Conservation (phyloP, 2,797 vertebrate genomes). For the Chiroxiphia lanceolata region DNA sequence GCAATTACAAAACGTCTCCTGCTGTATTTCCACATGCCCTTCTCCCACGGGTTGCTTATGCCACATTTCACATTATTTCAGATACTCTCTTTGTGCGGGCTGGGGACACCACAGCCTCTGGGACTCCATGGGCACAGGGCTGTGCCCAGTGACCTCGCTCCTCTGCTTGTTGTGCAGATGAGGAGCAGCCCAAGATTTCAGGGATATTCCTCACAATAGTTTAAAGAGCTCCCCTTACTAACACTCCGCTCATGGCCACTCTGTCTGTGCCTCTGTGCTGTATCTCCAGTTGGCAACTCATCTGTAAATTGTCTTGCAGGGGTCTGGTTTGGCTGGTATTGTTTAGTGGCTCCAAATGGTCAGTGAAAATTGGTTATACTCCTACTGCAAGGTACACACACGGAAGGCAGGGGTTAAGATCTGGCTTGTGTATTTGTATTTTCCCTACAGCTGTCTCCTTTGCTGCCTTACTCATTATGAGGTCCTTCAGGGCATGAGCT, state of each 20-base stretch:
- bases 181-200: neutral
- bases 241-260: too few species aligned
- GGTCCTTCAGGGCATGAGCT: neutral
- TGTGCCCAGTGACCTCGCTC: neutral
- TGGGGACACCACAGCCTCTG: neutral
- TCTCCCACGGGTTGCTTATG: neutral
- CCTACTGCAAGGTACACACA: neutral
- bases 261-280: neutral
- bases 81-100: fast-evolving
- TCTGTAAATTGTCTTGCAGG: neutral
- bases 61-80: neutral
- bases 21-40: neutral
- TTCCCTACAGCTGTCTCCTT: neutral
- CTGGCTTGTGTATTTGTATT: neutral
- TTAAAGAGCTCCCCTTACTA: neutral
- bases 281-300: neutral
- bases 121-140: fast-evolving
- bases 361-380: neutral
- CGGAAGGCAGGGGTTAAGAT: neutral
- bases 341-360: neutral
- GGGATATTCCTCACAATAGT: neutral
- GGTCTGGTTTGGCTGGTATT: neutral
- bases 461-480: neutral
- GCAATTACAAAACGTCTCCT: neutral
- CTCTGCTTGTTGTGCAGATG: neutral